Evolutionary conservation across 2,113 vertebrate genomes (phyloP), one percentile per base, ranked within the genome.

Genomic region (Rattus norvegicus): DNA sequence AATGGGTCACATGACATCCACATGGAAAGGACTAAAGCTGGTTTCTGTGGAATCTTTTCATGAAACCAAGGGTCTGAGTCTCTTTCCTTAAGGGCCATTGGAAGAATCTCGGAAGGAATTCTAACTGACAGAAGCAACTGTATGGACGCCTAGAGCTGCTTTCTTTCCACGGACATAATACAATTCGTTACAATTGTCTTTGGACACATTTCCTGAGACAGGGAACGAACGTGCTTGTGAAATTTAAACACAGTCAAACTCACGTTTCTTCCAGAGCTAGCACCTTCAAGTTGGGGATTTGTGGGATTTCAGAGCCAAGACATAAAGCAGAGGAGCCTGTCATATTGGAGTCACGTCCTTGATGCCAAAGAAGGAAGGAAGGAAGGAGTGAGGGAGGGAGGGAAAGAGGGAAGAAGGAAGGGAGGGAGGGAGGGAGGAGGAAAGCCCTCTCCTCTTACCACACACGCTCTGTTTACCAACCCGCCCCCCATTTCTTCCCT

Each of bases 201-300:
- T 54, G 39, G 5, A 61, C 13, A 54, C 33, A 56, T 49, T 94
- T 77, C 2, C 28, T 79, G 69, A 79, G 2, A 10, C 10, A 56
- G 52, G 67, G 17, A 76, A 81, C 5, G n/a, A 91, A 3, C 10
- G 22, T 93, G 52, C 22, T 72, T 81, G 28, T 80, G 47, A 95
- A 91, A 91, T 70, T 80, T 43, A 86, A 95, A 91, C 73, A 75
- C 5, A 69, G 16, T 80, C 17, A 77, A 91, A 93, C 85, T 86
- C 70, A 26, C 75, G 76, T 87, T 43, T 75, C 81, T 39, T 81
- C 28, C 30, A 76, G 0, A 30, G 56, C 36, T 28, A 80, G 47
- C 11, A 69, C 56, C 26, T 91, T 92, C 20, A 10, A 63, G 20
- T 70, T 85, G 92, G 65, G 49, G 47, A 69, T 76, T 91, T 81